These are phyloP conservation scores for Apus apus DNA, from an alignment of 2,113 vertebrate genomes.

Conservation along the genomic window DNA sequence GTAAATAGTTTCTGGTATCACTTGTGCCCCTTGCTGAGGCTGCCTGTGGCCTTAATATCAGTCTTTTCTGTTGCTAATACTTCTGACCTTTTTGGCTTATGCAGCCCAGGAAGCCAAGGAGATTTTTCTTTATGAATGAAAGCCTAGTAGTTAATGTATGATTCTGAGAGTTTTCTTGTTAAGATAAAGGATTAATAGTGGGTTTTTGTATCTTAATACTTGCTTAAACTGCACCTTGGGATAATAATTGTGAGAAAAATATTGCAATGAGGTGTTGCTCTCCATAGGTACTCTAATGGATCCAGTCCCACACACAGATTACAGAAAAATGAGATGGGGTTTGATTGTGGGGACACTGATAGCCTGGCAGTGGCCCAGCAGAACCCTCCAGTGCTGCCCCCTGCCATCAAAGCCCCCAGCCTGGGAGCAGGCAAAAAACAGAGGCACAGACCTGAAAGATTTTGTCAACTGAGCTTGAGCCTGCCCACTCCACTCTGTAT, in stretches of 20 bases:
- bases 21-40: background rate
- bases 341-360: background rate
- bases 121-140: background rate
- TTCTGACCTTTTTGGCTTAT: background rate
- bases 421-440: background rate
- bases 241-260: conserved; percentile 2
- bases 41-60: background rate
- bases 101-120: background rate
- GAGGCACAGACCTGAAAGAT: background rate
- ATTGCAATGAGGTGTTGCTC: background rate
- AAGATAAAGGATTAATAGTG: background rate
- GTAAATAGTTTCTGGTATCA: background rate
- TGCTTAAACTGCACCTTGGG: background rate
- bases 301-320: background rate
- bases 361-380: background rate
- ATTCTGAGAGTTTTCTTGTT: background rate
- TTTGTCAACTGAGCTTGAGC: background rate
- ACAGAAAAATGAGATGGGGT: background rate
- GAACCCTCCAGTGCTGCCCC: background rate
- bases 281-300: background rate
- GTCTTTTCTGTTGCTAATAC: background rate
- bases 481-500: background rate
- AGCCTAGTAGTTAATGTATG: background rate
- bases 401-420: background rate
- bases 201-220: background rate